Evolutionary conservation across 2,888 invertebrate genomes (phyloP), one percentile per base, ranked within the genome.

Genomic region (Thera obeliscata): DNA sequence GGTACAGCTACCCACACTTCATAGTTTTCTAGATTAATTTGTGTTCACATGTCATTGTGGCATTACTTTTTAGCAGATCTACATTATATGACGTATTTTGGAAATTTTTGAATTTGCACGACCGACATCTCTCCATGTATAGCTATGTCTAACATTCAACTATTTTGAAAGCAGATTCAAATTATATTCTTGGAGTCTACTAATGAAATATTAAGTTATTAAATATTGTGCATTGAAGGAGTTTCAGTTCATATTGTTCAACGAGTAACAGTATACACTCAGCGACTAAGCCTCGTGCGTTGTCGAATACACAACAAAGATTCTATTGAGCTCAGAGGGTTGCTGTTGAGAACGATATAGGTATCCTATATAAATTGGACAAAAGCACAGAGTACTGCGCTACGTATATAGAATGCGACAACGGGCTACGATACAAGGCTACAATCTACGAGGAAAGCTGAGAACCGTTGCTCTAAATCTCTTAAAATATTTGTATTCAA

Each of bases 391-490:
- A 69, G 59, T 58, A 64, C 61, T 75, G 62, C 68, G 73, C 72
- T 72, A 68, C 74, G 76, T 69, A 70, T 69, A 70, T 65, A 69
- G 67, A 48, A 61, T 57, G 76, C 76, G 73, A 74, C 70, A 71
- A 74, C 74, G 70, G 70, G 59, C 63, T 52, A 52, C 59, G 60
- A 64, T 67, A 74, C 74, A 72, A 72, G 65, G 71, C 79, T 80
- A 82, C 80, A 78, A 82, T 82, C 79, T 79, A 67, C 76, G 69
- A 74, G 68, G 73, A 78, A 79, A 72, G 74, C 78, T 76, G 75
- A 72, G 75, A 70, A 64, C 67, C 74, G 76, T 69, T 70, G 66
- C 65, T 65, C 70, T 55, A 68, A 71, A 69, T 67, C 64, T 61
- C 50, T 66, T 71, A 70, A 72, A 72, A 69, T 22, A 22, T 22